Evolutionary conservation across 30 jellyfish, hydroid and myxozoan species (phyloP), one percentile per base, ranked within the genome.

Genomic region (Hydractinia echinata): DNA sequence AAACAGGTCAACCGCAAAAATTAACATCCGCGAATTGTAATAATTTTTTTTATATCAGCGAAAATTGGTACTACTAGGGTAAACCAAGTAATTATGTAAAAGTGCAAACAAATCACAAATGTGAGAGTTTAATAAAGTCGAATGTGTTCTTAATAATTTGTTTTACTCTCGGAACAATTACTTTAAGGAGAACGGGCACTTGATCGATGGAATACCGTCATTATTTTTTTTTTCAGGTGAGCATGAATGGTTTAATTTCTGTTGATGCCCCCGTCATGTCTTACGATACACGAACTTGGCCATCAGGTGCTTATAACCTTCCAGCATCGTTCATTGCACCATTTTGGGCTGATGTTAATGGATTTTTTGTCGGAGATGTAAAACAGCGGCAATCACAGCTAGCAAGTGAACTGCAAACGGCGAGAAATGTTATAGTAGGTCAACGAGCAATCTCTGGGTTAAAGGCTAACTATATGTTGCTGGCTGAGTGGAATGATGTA

Each of bases 401-500:
- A 7, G 4, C n/a, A 9, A 64, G 52, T 64, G 74, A 64, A 51
- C 39, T 64, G 39, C 51, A 64, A 64, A 64, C 5, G n/a, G 74
- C 74, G 1, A 64, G 16, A 64, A 6, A 7, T 13, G 18, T 64
- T 51, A 64, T 64, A 7, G 10, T 6, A 6, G 39, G 74, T 64
- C 74, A 51, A 44, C 39, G 39, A n/a, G 39, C 10, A 0, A 64
- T n/a, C 74, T 44, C n/a, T 9, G 39, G 39, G 10, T 64, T 64
- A 1, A 64, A 64, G 7, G 52, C 74, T 51, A 13, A 51, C 39
- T 64, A 64, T 64, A 7, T 64, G 39, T 64, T 64, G 19, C 10
- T 71, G 11, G 81, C 61, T 4, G 81, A 71, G 60, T 71, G 81
- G 81, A 50, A 71, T 15, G 66, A 71, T 20, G n/a, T 71, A 7